Base-by-base conservation (phyloP, 2,888 invertebrate genomes). In the Dryococelus australis region DNA sequence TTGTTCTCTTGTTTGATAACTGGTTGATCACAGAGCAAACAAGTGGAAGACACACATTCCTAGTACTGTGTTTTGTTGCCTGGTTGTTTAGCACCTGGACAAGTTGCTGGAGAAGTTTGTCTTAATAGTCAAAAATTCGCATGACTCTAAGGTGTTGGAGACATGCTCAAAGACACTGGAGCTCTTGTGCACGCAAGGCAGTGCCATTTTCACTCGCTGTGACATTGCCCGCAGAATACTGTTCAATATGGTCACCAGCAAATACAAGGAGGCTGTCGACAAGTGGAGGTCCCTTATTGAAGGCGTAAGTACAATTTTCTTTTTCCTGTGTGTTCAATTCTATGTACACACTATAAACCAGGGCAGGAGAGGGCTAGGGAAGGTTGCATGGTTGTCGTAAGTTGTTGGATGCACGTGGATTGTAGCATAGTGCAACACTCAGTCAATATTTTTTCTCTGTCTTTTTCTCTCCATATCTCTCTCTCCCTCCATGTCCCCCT, bases 141-240 rank as follows among this genome's bases (percentile, higher is more conserved):
- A 98, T 87, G 98, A 97, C 92, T 94, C 95, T 4, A 97, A 98
- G 93, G 97, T 99, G 81, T 93, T 99, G 90, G 98, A 98, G 93
- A 97, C 97, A 0, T 96, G 97, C 91, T 97, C 98, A 0, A 98
- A 98, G 93, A 98, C 98, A 51, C 94, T 98, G 90, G 99, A 99
- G 93, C 95, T 95, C 90, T 95, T 99, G 90, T 99, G 99, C 92
- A 94, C 95, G 78, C 98, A 98, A 91, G 97, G 96, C 80, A 96
- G 96, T 92, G 97, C 98, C 85, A 97, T 98, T 89, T 97, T 96
- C 92, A 96, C 97, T 78, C 95, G 93, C 85, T 98, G 98, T 93
- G 97, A 97, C 92, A 97, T 98, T 87, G 97, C 98, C 27, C 95
- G 98, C 88, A 97, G 97, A 89, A 98, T 98, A 88, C 94, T 99